These are phyloP conservation scores for Montipora cactus DNA, from an alignment of 64 coral and sea anemone species.

Conservation along the genomic window DNA sequence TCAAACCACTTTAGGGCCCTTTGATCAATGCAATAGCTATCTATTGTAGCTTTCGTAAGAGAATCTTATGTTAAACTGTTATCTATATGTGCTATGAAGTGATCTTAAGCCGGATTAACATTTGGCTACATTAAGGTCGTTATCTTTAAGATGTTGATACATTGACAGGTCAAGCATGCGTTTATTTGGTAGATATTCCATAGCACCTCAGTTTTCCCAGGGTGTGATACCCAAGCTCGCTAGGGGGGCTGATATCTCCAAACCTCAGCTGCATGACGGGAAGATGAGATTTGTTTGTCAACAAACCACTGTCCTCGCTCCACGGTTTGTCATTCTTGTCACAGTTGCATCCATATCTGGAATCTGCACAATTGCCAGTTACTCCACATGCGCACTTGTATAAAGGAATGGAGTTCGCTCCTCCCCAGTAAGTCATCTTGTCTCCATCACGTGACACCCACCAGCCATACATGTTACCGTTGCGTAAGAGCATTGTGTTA, in stretches of 20 bases:
- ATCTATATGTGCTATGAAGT: too few relatives aligned
- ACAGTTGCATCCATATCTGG: conserved; percentile 29
- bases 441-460: not conserved
- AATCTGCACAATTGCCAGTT: not conserved
- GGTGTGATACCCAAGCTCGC: not conserved
- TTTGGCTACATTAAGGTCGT: too few relatives aligned
- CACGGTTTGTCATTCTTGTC: not conserved
- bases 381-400: conserved; percentile 31
- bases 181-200: too few relatives aligned
- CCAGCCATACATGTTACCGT: not conserved
- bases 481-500: not conserved
- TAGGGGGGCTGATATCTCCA: not conserved
- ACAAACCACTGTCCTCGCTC: conserved; percentile 1
- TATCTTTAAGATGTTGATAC: too few relatives aligned
- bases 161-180: too few relatives aligned
- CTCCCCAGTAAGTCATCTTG: conserved; percentile 14
- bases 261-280: not conserved
- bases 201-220: not conserved
- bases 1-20: too few relatives aligned
- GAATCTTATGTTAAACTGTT: too few relatives aligned
- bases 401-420: not conserved
- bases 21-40: too few relatives aligned
- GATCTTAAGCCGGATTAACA: too few relatives aligned
- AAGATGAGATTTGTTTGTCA: not conserved
- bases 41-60: too few relatives aligned